Evolutionary conservation across 2,888 invertebrate genomes (phyloP).

Genomic region (Lomographa bimaculata): DNA sequence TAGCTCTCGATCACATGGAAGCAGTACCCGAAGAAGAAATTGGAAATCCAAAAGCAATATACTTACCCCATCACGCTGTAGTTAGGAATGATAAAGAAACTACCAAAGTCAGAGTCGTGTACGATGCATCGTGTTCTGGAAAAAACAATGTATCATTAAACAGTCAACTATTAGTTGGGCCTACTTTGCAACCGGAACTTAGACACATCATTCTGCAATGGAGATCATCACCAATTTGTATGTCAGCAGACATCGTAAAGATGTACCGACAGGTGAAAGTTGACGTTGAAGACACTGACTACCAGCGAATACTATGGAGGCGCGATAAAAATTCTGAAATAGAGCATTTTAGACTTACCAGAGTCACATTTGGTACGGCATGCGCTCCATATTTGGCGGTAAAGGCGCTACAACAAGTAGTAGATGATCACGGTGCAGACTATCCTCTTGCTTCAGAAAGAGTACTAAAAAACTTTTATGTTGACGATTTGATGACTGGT

Average conservation of each 20-base stretch:
- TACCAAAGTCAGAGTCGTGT: neutral
- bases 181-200: no score
- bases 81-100: neutral
- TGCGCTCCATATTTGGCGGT: slow-evolving; percentile 6
- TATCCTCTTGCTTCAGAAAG: no score
- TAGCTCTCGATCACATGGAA: neutral
- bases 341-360: neutral
- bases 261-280: no score
- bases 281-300: no score
- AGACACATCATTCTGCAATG: no score
- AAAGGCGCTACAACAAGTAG: neutral
- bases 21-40: neutral
- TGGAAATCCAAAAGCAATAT: neutral
- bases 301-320: no score
- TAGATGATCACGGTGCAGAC: neutral
- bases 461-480: no score
- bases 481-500: no score
- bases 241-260: no score
- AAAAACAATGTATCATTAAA: neutral
- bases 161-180: no score
- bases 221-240: no score
- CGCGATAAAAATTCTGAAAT: neutral
- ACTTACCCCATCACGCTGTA: neutral
- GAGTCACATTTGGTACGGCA: slow-evolving; percentile 8
- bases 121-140: neutral